phyloP scores from a whole-genome alignment of 2,888 invertebrate species.

The Drosophila mimica region DNA sequence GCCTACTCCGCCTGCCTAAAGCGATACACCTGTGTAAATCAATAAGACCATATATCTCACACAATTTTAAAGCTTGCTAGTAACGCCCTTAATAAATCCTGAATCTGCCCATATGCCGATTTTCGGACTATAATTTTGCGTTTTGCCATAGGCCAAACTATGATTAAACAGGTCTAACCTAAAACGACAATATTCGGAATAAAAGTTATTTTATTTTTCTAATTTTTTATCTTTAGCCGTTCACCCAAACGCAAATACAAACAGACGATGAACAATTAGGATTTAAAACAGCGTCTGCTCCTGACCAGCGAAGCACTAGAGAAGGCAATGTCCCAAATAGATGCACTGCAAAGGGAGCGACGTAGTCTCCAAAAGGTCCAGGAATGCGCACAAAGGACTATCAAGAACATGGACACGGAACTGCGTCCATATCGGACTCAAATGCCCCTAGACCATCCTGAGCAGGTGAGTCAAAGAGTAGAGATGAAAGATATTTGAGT shows the following conservation, averaged over 20 bases:
- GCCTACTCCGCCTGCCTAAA: no score
- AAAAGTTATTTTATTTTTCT: not conserved
- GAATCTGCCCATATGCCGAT: no score
- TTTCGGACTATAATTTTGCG: no score
- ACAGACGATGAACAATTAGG: constrained; percentile 42
- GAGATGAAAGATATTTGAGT: not conserved
- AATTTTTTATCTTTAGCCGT: constrained; percentile 10
- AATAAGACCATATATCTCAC: no score
- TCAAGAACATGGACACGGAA: constrained; percentile 89
- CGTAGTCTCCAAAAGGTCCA: constrained; percentile 88
- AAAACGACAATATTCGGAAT: not conserved
- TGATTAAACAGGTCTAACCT: constrained; percentile 42
- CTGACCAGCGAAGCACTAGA: constrained; percentile 80
- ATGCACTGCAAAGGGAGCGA: constrained; percentile 87
- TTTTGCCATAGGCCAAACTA: no score
- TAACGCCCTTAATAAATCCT: no score
- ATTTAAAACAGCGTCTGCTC: constrained; percentile 62
- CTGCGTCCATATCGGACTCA: constrained; percentile 86
- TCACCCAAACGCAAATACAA: constrained; percentile 60
- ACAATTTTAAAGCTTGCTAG: no score
- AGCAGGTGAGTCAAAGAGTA: constrained; percentile 54
- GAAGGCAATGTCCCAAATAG: constrained; percentile 84
- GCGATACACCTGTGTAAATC: no score
- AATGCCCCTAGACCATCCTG: constrained; percentile 53
- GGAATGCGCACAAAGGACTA: constrained; percentile 89